These are phyloP conservation scores for Odontamblyopus lacepedii DNA, from an alignment of 2,797 vertebrate genomes.

Conservation along the genomic window DNA sequence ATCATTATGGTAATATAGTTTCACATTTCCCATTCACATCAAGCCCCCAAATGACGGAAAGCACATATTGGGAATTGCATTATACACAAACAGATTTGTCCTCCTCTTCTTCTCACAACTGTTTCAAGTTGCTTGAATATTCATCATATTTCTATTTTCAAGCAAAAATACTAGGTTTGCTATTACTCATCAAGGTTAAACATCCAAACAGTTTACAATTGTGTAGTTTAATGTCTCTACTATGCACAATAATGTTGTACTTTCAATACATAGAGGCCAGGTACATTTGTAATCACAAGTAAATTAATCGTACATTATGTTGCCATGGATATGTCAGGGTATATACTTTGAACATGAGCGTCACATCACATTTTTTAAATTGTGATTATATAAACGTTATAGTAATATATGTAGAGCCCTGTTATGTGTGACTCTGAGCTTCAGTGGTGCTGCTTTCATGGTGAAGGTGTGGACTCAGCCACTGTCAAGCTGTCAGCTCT, in stretches of 20 bases:
- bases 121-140: conserved; percentile 62
- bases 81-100: conserved; percentile 48
- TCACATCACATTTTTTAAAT: background rate
- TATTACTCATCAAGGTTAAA: conserved; percentile 25
- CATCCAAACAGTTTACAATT: conserved; percentile 35
- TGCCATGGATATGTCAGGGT: background rate
- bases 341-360: background rate
- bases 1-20: conserved; percentile 6
- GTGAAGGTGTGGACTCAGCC: conserved; percentile 46
- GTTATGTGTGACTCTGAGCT: conserved; percentile 33
- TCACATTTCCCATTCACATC: conserved; percentile 30
- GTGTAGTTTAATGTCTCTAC: conserved; percentile 26
- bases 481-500: conserved; percentile 45
- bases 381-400: conserved; percentile 8
- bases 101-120: conserved; percentile 35
- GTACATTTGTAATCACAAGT: background rate
- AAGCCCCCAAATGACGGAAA: conserved; percentile 44
- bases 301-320: background rate
- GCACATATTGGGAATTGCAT: conserved; percentile 40
- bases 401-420: conserved; percentile 27
- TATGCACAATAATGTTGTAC: background rate
- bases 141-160: conserved; percentile 44
- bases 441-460: conserved; percentile 34
- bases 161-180: conserved; percentile 43
- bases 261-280: background rate